Evolutionary conservation across 2,888 invertebrate species (phyloP).

Genomic region (Drosophila aldrichi): DNA sequence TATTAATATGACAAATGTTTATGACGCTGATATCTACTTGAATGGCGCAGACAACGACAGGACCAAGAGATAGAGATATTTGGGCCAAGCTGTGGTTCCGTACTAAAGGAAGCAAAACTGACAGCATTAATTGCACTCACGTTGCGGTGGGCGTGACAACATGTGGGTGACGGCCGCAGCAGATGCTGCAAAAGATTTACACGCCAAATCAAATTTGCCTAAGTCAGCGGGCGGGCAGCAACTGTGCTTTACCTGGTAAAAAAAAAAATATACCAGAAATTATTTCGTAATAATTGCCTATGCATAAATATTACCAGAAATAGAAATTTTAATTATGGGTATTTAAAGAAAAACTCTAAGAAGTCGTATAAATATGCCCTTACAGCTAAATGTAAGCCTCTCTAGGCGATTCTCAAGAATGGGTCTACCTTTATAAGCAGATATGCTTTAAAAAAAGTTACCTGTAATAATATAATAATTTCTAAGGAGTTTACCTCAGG

Average conservation of each 20-base stretch:
- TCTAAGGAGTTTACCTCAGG: neutral
- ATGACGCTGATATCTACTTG: constrained; percentile 56
- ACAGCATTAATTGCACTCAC: constrained; percentile 60
- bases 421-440: too few relatives aligned
- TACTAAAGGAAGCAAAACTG: constrained; percentile 11
- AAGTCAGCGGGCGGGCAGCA: neutral
- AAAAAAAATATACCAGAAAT: neutral
- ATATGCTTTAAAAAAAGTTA: neutral
- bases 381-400: neutral
- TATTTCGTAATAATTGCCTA: constrained; percentile 4
- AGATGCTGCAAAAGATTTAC: constrained; percentile 2
- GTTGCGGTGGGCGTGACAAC: constrained; percentile 28
- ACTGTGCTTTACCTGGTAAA: neutral
- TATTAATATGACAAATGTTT: constrained; percentile 24
- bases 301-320: neutral
- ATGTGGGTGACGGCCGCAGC: constrained; percentile 11
- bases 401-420: neutral
- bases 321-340: neutral
- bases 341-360: neutral
- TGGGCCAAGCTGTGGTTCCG: neutral
- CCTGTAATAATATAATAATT: neutral
- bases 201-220: neutral
- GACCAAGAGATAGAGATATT: neutral
- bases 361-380: neutral
- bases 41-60: constrained; percentile 10